A percentile compares a stretch with the other conserved stretches of the same genome.
These are phyloP conservation scores for Drosophila trapezifrons DNA, from an alignment of 1,140 invertebrate species.

Conservation along the genomic window DNA sequence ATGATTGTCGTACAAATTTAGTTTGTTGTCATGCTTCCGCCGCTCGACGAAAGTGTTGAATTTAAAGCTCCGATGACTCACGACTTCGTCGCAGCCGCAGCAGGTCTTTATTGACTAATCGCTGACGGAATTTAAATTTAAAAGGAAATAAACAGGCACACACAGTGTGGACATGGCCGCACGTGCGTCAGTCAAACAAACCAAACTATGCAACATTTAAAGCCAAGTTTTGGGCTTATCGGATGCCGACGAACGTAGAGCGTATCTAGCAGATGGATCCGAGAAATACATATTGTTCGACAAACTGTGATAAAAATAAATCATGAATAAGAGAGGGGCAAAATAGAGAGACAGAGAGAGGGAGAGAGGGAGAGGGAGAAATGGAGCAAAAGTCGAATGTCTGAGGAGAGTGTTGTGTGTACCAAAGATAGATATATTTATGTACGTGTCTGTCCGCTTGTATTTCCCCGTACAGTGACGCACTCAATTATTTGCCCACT, in stretches of 20 bases:
- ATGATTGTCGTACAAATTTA: slow-evolving; percentile 33
- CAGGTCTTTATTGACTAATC: slow-evolving; percentile 46
- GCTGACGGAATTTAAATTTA: slow-evolving; percentile 45
- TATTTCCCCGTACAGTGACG: slow-evolving; percentile 29
- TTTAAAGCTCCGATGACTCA: slow-evolving; percentile 40
- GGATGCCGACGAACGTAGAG: slow-evolving; percentile 11
- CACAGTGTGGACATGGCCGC: slow-evolving; percentile 17
- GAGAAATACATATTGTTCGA: slow-evolving; percentile 53
- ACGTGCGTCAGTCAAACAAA: slow-evolving; percentile 25
- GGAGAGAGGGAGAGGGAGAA: slow-evolving; percentile 24
- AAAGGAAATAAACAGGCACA: slow-evolving; percentile 27
- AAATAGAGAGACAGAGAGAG: slow-evolving; percentile 35
- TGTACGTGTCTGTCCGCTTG: slow-evolving; percentile 32
- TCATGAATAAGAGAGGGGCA: slow-evolving; percentile 67
- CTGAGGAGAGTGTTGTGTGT: slow-evolving; percentile 18
- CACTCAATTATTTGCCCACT: slow-evolving; percentile 40
- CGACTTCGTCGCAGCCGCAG: slow-evolving; percentile 10
- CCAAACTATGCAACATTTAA: slow-evolving; percentile 27
- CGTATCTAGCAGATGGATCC: slow-evolving; percentile 32
- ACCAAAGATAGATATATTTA: slow-evolving; percentile 52
- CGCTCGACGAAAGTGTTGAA: slow-evolving; percentile 39
- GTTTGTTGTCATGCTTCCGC: slow-evolving; percentile 50
- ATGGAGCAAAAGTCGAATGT: slow-evolving; percentile 46
- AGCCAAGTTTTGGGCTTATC: slow-evolving; percentile 31
- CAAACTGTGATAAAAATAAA: slow-evolving; percentile 76